Percentiles rank a stretch among this genome's conserved stretches.
Conservation (phyloP, 2,797 vertebrate species). For the Microhierax caerulescens region DNA sequence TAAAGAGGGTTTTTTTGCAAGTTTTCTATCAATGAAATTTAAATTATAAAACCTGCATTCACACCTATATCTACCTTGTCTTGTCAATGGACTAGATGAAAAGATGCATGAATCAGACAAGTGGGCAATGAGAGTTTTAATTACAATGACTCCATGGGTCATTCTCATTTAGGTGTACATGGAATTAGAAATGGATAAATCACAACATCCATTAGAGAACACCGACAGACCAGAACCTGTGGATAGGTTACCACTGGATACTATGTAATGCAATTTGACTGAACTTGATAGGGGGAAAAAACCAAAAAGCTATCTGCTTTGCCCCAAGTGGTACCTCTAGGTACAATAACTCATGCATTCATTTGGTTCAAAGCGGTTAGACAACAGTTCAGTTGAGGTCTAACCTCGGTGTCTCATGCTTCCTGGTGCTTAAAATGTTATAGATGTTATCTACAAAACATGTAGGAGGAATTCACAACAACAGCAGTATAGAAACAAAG, state of each 20-base stretch:
- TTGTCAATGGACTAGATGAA: not conserved
- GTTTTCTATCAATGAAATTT: not conserved
- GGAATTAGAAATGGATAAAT: not conserved
- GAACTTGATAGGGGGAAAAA: not conserved
- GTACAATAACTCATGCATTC: not conserved
- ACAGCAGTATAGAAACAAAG: not conserved
- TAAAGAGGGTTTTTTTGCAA: not conserved
- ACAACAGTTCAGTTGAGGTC: not conserved
- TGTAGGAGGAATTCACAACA: not conserved
- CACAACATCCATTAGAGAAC: constrained; percentile 6
- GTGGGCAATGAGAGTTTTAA: constrained; percentile 30
- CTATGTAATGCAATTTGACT: not conserved
- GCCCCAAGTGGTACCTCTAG: not conserved
- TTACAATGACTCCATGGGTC: constrained; percentile 38
- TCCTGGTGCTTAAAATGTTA: not conserved
- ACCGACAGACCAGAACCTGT: not conserved
- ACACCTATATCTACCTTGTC: not conserved
- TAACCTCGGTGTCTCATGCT: not conserved
- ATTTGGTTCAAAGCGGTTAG: not conserved
- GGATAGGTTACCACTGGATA: not conserved
- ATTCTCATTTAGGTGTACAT: constrained; percentile 34
- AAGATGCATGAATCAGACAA: not conserved
- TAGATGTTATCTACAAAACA: not conserved
- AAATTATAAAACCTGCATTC: not conserved
- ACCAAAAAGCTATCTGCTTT: not conserved